Percentiles rank a stretch among this genome's conserved stretches.
These are phyloP conservation scores for Liasis olivaceus DNA, from an alignment of 2,797 vertebrate genomes.

Conservation along the genomic window DNA sequence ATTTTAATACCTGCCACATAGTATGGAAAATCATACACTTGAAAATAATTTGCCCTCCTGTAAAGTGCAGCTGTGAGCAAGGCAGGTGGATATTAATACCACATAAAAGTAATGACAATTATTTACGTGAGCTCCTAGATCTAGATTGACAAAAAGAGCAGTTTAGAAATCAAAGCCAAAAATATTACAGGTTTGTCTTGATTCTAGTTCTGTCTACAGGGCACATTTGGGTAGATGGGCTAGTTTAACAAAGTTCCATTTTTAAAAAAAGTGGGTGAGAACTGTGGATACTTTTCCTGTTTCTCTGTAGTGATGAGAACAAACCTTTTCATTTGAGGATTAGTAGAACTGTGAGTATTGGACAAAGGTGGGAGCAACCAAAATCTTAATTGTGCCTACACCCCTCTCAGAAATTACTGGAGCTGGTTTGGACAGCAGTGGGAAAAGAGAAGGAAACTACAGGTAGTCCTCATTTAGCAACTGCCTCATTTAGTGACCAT, in stretches of 20 bases:
- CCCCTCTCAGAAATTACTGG: not conserved
- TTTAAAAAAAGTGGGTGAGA: not conserved
- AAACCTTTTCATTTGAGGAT: not conserved
- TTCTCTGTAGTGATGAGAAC: not conserved
- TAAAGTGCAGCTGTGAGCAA: not conserved
- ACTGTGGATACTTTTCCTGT: not conserved
- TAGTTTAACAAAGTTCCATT: not conserved
- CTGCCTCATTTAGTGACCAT: not conserved
- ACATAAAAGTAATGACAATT: not conserved
- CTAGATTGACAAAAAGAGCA: not conserved
- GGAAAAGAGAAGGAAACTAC: not conserved
- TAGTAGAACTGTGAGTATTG: not conserved
- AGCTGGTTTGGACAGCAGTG: not conserved
- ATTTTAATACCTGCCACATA: not conserved
- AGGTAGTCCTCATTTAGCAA: not conserved
- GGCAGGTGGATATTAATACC: not conserved
- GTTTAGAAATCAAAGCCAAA: not conserved
- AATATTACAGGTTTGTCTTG: not conserved
- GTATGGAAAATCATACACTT: not conserved
- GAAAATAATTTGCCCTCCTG: not conserved
- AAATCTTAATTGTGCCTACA: not conserved
- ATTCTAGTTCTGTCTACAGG: not conserved
- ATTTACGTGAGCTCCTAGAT: rapidly evolving
- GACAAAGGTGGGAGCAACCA: too few relatives aligned
- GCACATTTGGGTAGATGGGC: not conserved